Conservation (phyloP, 1,140 invertebrate genomes). For the Drosophila pachea region DNA sequence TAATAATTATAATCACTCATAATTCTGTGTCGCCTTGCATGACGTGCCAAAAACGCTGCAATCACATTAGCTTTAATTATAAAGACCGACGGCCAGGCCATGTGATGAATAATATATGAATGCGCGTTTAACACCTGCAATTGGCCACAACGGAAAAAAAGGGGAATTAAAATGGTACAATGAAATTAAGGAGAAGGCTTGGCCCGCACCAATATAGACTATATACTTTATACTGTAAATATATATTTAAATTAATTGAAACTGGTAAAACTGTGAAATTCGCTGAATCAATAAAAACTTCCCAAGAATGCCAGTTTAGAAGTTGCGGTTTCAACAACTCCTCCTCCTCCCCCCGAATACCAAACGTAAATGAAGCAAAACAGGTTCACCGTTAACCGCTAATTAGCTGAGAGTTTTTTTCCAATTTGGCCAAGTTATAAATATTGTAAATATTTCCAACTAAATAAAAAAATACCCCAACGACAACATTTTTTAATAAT, state of each 20-base stretch:
- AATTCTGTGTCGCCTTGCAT: conserved; percentile 1
- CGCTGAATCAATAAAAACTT: neutral
- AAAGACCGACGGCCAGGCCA: conserved; percentile 3
- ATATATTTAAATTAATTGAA: too few species aligned
- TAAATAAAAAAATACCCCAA: neutral
- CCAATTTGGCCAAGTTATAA: conserved; percentile 20
- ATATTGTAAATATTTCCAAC: neutral
- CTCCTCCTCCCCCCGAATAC: neutral
- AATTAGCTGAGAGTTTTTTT: conserved; percentile 39
- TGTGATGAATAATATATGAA: conserved; percentile 26
- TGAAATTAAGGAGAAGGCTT: conserved; percentile 7
- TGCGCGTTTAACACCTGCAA: conserved; percentile 39
- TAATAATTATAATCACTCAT: neutral
- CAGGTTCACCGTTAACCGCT: conserved; percentile 42
- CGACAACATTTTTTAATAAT: conserved; percentile 18
- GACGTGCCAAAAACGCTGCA: conserved; percentile 11
- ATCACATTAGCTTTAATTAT: conserved; percentile 27
- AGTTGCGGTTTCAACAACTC: neutral
- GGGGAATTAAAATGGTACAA: neutral
- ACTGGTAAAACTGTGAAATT: too few species aligned
- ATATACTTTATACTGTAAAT: too few species aligned
- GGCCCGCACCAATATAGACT: neutral
- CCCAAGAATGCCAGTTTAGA: conserved; percentile 19
- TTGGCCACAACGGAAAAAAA: conserved; percentile 24
- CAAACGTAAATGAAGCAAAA: conserved; percentile 15